Evolutionary conservation across 2,113 vertebrate genomes (phyloP), one percentile per base, ranked within the genome.

Genomic region (Limnothrissa miodon): DNA sequence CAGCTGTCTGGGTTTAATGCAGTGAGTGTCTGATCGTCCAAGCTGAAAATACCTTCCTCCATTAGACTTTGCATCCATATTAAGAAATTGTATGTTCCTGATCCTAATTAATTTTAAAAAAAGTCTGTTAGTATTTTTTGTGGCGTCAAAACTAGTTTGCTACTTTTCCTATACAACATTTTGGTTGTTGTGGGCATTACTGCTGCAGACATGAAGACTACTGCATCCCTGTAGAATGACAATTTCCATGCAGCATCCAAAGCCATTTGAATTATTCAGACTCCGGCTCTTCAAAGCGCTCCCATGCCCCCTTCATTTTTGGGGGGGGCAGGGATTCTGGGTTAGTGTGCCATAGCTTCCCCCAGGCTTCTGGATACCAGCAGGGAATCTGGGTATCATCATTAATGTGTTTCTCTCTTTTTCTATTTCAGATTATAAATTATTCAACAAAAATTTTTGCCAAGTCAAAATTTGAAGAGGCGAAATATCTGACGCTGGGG

Each of bases 1-100:
- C 87, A 92, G 70, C 86, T 95, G 21, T 94, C 92, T 1, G 93
- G 90, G 62, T 93, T 95, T 81, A 94, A 84, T 23, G 93, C 92
- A 78, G 93, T 92, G 42, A 19, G 25, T 74, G n/a, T 39, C 1
- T 36, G 36, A 11, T 39, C 29, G 9, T 62, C 42, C 42, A 42
- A 4, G 42, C 10, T 62, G 59, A 62, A 45, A 51, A 6, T 19
- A 1, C 19, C 53, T 66, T 39, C 33, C 66, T 78, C 2, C 39
- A 17, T 4, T 78, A 23, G 25, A 53, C 11, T 29, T 66, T 5
- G 10, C 25, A 0, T 66, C 4, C 25, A 29, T n/a, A 66, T 25
- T 9, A 29, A 25, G 2, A 66, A 0, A 66, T 7, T 66, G 23
- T 29, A 29, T 66, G 59, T 7, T 11, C 9, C 59, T 33, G n/a